These are phyloP conservation scores for Danio tinwini DNA, from an alignment of 2,797 vertebrate genomes.

Conservation along the genomic window DNA sequence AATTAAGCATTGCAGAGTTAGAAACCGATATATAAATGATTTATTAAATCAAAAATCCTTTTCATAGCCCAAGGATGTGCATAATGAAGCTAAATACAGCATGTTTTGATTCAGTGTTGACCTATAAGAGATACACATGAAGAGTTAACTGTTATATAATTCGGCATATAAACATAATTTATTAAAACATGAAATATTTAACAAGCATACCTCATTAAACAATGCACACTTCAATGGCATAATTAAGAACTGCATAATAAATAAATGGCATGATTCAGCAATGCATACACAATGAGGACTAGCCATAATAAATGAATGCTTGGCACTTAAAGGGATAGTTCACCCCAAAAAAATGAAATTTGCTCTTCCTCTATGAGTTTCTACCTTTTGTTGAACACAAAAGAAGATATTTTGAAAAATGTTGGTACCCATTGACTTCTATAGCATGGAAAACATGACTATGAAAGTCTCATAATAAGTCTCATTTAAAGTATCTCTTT, in stretches of 20 bases:
- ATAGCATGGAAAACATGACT: no score
- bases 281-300: slow-evolving; percentile 10
- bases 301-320: not conserved
- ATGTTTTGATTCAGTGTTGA: not conserved
- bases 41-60: no score
- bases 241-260: slow-evolving; percentile 10
- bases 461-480: no score
- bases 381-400: no score
- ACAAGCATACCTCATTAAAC: not conserved
- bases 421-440: no score
- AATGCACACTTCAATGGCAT: not conserved
- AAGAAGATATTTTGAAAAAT: no score
- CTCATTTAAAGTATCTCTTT: no score
- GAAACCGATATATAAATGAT: no score
- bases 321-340: no score
- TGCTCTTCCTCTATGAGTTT: no score
- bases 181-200: slow-evolving; percentile 1
- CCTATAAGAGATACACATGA: not conserved
- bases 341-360: no score
- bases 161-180: not conserved
- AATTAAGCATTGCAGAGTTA: no score
- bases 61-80: not conserved
- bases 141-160: not conserved
- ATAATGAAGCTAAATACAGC: not conserved
- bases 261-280: not conserved